Evolutionary conservation across 2,113 vertebrate genomes (phyloP).

Genomic region (Nestor notabilis): DNA sequence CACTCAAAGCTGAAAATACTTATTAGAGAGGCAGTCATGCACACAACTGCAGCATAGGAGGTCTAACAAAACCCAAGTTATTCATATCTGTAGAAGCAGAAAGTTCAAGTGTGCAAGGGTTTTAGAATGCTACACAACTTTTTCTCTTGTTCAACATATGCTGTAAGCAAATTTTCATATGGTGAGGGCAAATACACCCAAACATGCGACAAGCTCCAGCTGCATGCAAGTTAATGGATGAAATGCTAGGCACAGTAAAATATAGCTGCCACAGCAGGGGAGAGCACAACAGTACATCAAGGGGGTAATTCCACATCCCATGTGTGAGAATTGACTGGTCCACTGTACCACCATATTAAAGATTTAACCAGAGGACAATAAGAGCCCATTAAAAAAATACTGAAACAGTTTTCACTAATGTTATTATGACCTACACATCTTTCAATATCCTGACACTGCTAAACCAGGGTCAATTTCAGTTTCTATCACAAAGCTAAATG

Average conservation of each 20-base stretch:
- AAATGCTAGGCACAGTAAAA: constrained; percentile 12
- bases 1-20: background rate
- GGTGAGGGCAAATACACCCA: background rate
- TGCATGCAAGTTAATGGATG: background rate
- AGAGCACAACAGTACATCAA: background rate
- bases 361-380: background rate
- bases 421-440: background rate
- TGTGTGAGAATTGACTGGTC: background rate
- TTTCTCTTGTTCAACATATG: background rate
- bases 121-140: background rate
- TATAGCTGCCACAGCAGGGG: constrained; percentile 6
- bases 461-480: background rate
- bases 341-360: background rate
- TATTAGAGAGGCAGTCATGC: background rate
- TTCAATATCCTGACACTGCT: background rate
- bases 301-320: background rate
- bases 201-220: background rate
- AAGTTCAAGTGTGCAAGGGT: background rate
- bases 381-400: background rate
- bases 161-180: background rate
- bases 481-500: background rate
- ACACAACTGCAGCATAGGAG: background rate
- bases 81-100: background rate
- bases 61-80: background rate
- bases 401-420: background rate